Conservation (phyloP, 1,140 invertebrate genomes). For the Zaprionus capensis region DNA sequence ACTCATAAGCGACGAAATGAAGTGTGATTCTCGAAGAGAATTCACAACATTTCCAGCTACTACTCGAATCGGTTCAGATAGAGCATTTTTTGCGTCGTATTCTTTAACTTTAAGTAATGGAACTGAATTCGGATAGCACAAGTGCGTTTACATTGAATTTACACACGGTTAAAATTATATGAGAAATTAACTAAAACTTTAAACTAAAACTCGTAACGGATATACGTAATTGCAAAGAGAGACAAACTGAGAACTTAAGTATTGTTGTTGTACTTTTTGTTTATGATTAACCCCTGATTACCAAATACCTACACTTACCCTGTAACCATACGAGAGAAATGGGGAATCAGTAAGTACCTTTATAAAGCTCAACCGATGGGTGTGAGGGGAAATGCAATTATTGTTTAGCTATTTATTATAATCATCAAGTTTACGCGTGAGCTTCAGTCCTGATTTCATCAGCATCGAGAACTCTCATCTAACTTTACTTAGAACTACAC, state of each 20-base stretch:
- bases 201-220: slow-evolving; percentile 65
- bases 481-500: slow-evolving; percentile 59
- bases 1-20: not conserved
- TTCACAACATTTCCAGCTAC: not conserved
- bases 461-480: slow-evolving; percentile 23
- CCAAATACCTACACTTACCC: slow-evolving; percentile 15
- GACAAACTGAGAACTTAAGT: slow-evolving; percentile 74
- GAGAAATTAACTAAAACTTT: slow-evolving; percentile 49
- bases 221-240: slow-evolving; percentile 77
- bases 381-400: slow-evolving; percentile 16
- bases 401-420: slow-evolving; percentile 38
- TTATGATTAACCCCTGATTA: slow-evolving; percentile 42
- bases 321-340: slow-evolving; percentile 16
- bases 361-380: slow-evolving; percentile 43
- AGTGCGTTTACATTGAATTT: slow-evolving; percentile 72
- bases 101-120: slow-evolving; percentile 48
- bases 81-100: slow-evolving; percentile 20
- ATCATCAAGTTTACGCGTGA: slow-evolving; percentile 49
- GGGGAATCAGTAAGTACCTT: slow-evolving; percentile 59
- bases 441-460: slow-evolving; percentile 66
- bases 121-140: slow-evolving; percentile 64
- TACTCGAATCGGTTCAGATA: not conserved
- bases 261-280: slow-evolving; percentile 56
- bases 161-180: slow-evolving; percentile 47
- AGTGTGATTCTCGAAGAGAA: slow-evolving; percentile 11